Evolutionary conservation across 2,113 vertebrate genomes (phyloP), one percentile per base, ranked within the genome.

Genomic region (Hiodon tergisus): DNA sequence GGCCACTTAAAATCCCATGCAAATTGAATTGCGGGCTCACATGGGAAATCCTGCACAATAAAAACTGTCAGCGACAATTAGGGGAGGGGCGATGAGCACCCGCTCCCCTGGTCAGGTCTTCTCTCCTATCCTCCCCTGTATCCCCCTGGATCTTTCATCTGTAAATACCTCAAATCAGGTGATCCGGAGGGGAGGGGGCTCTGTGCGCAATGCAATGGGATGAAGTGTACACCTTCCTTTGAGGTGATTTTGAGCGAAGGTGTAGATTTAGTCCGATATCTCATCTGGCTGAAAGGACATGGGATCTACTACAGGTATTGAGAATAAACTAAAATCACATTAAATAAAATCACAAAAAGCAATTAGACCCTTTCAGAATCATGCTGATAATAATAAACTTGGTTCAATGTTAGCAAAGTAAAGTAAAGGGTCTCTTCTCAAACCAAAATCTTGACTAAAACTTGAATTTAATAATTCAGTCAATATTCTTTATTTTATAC

Each of bases 51-150:
- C 78, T n/a, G 55, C 55, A 74, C 84, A 88, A 89, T 89, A 90
- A 87, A 85, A 86, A 86, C 83, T 89, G 87, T 87, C 86, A 88
- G 82, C 90, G 87, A 87, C 87, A 87, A 89, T 85, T 89, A 89
- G 63, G 80, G 75, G 81, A 83, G 81, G 57, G 77, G 79, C 73
- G 81, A 79, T 79, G 87, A 81, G 78, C 57, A 59, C 46, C 70
- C 31, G 58, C 55, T 71, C 55, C 68, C 17, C 7, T 7, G 67
- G 17, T 69, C 51, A 69, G 82, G 84, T 79, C 78, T 88, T 81
- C 74, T 78, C 77, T 79, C 86, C 83, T 85, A 89, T 89, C 3
- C 51, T 53, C 68, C 2, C 51, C 14, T 48, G n/a, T 16, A 69
- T 16, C 16, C 4, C 59, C 14, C 4, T 76, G 84, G 83, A 87